Evolutionary conservation across 2,888 invertebrate species (phyloP), one percentile per base, ranked within the genome.

Genomic region (Chaitophorus viminalis): DNA sequence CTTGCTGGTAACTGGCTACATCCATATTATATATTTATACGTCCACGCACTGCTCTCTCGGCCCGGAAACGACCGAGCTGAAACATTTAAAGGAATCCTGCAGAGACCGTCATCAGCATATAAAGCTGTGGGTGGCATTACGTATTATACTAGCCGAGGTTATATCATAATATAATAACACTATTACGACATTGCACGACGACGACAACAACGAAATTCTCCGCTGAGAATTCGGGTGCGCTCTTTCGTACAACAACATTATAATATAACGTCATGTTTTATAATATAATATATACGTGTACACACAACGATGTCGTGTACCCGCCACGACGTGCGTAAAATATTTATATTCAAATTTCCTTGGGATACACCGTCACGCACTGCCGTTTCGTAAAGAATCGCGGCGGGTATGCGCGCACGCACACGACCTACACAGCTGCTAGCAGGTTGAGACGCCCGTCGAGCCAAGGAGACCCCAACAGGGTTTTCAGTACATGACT

Each of bases 21-120:
- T n/a, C n/a, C n/a, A n/a, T n/a, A n/a, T n/a, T n/a, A n/a, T n/a
- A n/a, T n/a, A n/a, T n/a, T n/a, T n/a, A n/a, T n/a, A n/a, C 52
- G 60, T n/a, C 5, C 60, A 29, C n/a, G 18, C 54, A 39, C 65
- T 1, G 60, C 60, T 60, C 68, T 25, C 68, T 68, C 31, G n/a
- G 65, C n/a, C 39, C 52, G 70, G 77, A 85, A 77, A 85, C 77
- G 60, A 84, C 84, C 39, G 76, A 17, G 21, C 18, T 65, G 52
- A 70, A 76, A 84, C 65, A 46, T 84, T 68, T 68, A 52, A 52
- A 70, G 9, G 77, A 70, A 85, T 77, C 25, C 31, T n/a, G n/a
- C 70, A 31, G 31, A 17, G 31, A 31, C 31, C 70, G 14, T n/a
- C 31, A 17, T 3, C n/a, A 31, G 60, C 9, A 39, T 39, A 39